phyloP scores from a whole-genome alignment of 1,140 invertebrate genomes.

The Formica selysi region DNA sequence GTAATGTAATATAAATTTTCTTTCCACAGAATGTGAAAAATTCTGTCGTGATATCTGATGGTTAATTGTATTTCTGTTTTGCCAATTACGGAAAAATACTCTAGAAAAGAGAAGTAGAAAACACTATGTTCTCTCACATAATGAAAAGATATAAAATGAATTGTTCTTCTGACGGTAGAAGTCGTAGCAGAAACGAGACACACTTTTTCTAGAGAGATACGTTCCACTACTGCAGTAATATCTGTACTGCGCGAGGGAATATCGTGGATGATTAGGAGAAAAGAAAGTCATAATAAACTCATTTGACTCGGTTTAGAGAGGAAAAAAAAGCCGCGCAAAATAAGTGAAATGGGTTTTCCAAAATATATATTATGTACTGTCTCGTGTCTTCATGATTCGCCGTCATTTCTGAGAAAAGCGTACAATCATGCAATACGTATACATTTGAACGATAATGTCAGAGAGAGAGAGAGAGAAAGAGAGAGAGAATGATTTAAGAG shows the following conservation, averaged over 20 bases:
- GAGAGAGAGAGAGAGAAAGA: too few relatives aligned
- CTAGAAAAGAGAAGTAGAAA: neutral
- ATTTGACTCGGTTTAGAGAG: neutral
- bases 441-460: neutral
- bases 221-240: slow-evolving; percentile 28
- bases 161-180: neutral
- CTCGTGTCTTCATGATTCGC: neutral
- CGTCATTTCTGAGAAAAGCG: neutral
- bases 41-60: neutral
- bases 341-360: neutral
- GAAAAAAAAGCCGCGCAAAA: neutral
- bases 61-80: slow-evolving; percentile 18
- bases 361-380: neutral
- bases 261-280: neutral
- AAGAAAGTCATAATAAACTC: neutral
- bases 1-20: neutral
- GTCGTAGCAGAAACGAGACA: slow-evolving; percentile 8
- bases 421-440: neutral
- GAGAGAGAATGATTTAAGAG: neutral
- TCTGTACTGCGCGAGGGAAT: neutral
- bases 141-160: slow-evolving; percentile 9
- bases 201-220: neutral
- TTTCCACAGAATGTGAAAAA: neutral
- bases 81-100: neutral
- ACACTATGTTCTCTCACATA: neutral